phyloP scores from a whole-genome alignment of 2,113 vertebrate species.

The Drymodes brunneopygia region DNA sequence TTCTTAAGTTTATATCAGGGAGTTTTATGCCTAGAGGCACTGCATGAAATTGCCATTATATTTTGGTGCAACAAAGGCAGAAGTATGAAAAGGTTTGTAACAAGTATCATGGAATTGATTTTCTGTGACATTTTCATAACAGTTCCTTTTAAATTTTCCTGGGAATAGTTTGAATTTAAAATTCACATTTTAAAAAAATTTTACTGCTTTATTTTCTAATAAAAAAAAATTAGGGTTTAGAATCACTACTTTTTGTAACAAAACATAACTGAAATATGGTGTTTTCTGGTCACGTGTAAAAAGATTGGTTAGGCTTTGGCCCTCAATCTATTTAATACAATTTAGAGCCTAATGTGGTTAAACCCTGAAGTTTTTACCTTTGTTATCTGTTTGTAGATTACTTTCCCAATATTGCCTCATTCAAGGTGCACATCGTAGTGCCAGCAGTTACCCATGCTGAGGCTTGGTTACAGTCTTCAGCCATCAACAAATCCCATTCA shows the following conservation, averaged over 20 bases:
- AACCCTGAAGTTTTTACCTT: not conserved
- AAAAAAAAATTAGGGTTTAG: not conserved
- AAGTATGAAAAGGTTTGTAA: not conserved
- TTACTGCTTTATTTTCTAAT: not conserved
- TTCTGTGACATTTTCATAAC: not conserved
- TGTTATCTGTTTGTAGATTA: not conserved
- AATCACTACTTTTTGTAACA: not conserved
- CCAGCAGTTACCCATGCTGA: not conserved
- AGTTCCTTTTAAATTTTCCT: not conserved
- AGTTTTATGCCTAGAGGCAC: not conserved
- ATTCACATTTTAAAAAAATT: accelerated
- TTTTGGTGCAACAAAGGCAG: not conserved
- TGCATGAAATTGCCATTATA: not conserved
- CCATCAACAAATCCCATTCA: not conserved
- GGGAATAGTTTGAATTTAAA: not conserved
- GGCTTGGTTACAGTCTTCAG: not conserved
- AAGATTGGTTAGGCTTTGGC: not conserved
- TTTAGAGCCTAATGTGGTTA: not conserved
- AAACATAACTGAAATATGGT: not conserved
- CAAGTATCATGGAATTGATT: not conserved
- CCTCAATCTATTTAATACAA: not conserved
- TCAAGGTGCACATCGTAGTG: not conserved
- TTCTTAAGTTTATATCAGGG: not conserved
- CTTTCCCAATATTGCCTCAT: not conserved
- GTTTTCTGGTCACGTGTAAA: not conserved